phyloP scores from a whole-genome alignment of 2,888 invertebrate species.

The Polyommatus iphigenia region DNA sequence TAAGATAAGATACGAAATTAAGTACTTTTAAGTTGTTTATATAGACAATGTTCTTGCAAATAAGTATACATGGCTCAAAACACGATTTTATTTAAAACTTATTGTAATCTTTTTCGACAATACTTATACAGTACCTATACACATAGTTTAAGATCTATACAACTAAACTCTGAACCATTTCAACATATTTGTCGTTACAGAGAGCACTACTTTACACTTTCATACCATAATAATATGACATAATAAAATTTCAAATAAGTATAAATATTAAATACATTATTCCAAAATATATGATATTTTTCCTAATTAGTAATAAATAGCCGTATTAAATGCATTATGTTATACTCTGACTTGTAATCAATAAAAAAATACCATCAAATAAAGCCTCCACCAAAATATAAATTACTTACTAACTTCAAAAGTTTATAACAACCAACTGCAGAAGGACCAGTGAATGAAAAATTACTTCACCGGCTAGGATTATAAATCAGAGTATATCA shows the following conservation, averaged over 20 bases:
- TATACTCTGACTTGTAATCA: background rate
- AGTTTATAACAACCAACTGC: background rate
- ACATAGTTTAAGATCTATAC: background rate
- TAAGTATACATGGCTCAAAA: background rate
- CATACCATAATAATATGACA: background rate
- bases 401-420: background rate
- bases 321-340: background rate
- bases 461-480: too few relatives aligned
- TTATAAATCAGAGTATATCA: background rate
- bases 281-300: background rate
- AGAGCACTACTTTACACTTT: background rate
- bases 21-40: too few relatives aligned
- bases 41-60: too few relatives aligned
- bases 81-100: background rate
- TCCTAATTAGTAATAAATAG: background rate
- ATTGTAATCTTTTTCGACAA: background rate
- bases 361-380: background rate
- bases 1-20: too few relatives aligned
- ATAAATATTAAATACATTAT: background rate
- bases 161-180: background rate
- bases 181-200: background rate
- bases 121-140: background rate
- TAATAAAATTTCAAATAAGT: background rate
- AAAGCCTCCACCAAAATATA: background rate
- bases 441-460: background rate